These are phyloP conservation scores for Festucalex cinctus DNA, from an alignment of 2,113 vertebrate genomes.

Conservation along the genomic window DNA sequence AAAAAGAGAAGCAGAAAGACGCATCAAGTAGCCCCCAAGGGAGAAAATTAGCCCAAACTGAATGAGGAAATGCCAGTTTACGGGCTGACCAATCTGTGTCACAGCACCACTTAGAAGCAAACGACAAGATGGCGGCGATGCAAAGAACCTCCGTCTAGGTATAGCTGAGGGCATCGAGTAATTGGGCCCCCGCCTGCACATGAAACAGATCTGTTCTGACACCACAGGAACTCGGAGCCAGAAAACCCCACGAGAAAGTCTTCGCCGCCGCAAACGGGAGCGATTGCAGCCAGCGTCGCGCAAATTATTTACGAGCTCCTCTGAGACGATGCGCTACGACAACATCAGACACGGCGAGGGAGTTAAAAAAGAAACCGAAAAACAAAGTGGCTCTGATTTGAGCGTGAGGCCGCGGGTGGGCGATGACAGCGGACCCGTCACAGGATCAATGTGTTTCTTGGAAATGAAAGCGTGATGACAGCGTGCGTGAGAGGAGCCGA, in stretches of 20 bases:
- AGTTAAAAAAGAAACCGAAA: constrained; percentile 16
- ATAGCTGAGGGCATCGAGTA: constrained; percentile 26
- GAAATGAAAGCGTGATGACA: constrained; percentile 29
- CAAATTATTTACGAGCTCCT: constrained; percentile 49
- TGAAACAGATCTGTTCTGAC: constrained; percentile 52
- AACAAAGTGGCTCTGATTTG: not conserved
- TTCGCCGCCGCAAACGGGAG: constrained; percentile 30
- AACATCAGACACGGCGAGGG: constrained; percentile 3
- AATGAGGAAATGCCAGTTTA: constrained; percentile 17
- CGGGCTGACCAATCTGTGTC: constrained; percentile 28
- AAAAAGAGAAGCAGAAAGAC: constrained; percentile 18
- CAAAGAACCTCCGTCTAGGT: constrained; percentile 27
- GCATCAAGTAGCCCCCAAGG: constrained; percentile 15
- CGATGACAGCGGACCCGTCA: constrained; percentile 22
- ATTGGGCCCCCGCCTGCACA: constrained; percentile 42
- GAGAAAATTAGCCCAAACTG: constrained; percentile 8
- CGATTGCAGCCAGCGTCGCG: constrained; percentile 20
- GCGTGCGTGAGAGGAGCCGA: constrained; percentile 16
- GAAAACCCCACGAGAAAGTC: constrained; percentile 31
- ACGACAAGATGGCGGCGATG: constrained; percentile 4
- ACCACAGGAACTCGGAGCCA: constrained; percentile 38
- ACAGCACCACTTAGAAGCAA: constrained; percentile 9
- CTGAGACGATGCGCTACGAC: constrained; percentile 45
- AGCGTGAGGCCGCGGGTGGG: not conserved
- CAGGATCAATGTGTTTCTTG: constrained; percentile 45